Evolutionary conservation across 2,797 vertebrate species (phyloP), one percentile per base, ranked within the genome.

Genomic region (Sphenodon punctatus): DNA sequence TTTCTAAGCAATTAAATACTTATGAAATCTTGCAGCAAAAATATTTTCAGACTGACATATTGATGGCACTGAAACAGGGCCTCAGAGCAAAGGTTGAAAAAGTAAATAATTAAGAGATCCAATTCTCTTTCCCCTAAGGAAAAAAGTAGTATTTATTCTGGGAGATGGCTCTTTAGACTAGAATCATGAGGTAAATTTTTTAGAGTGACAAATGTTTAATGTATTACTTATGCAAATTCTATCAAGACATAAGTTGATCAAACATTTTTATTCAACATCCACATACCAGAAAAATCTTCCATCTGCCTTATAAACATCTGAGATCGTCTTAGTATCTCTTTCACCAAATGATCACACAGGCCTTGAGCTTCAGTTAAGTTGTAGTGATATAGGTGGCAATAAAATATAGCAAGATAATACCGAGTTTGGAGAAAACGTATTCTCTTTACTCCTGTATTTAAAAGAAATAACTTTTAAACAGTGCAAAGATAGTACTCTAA

Each of bases 351-450:
- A 93, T 99, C 99, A 58, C 97, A 98, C 16, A 99, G 90, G 67
- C 97, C 97, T 90, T 98, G 98, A 67, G 98, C 98, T 79, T 99
- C 97, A 80, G 95, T 95, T 38, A 99, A 85, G 14, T 92, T 96
- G 87, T 99, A 99, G 59, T 95, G 95, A 89, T 97, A 98, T 9
- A 99, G 92, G 51, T 97, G 94, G 64, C 96, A 95, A 89, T 98
- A 99, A 5, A 99, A 93, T 56, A 98, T 95, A 34, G 98, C 97
- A 93, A 99, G 96, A 82, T 97, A 98, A 51, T 97, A 97, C 12
- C 97, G 97, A 0, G 86, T 96, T 94, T 99, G 96, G 89, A 97
- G 96, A 92, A 97, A 97, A 79, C 73, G 85, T 1, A 79, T 84
- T 67, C 96, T 95, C 61, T 89, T 93, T 78, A 93, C 94, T 78